Evolutionary conservation across 2,888 invertebrate genomes (phyloP).

Genomic region (Eulithis prunata): DNA sequence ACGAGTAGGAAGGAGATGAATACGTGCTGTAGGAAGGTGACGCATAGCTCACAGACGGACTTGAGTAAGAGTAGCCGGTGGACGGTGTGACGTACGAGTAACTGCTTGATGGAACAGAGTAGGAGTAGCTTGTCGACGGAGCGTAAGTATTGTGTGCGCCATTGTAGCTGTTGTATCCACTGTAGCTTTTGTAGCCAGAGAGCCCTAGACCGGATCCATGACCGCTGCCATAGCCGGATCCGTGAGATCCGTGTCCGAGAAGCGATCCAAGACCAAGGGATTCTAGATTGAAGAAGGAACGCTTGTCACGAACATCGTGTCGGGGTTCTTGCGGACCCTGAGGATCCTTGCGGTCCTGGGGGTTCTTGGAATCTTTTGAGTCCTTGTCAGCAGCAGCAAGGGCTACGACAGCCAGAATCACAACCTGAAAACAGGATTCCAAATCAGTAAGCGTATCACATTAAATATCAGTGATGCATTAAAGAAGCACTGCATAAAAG

Average conservation of each 20-base stretch:
- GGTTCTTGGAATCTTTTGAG: conserved; percentile 25
- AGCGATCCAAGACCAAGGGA: conserved; percentile 11
- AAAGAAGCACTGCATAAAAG: too few relatives aligned
- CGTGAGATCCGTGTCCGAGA: conserved; percentile 10
- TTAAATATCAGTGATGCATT: too few relatives aligned
- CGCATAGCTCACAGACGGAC: conserved; percentile 17
- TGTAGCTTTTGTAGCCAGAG: conserved; percentile 30
- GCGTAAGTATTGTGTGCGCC: conserved; percentile 23
- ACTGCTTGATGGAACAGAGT: conserved; percentile 15
- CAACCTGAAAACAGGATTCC: conserved; percentile 41
- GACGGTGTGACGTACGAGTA: conserved; percentile 32
- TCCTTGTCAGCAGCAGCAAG: conserved; percentile 38
- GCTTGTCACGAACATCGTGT: conserved; percentile 54
- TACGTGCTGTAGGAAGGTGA: conserved; percentile 27
- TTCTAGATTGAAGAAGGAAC: conserved; percentile 49
- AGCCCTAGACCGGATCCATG: conserved; percentile 23
- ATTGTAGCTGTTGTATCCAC: conserved; percentile 24
- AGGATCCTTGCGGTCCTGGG: conserved; percentile 31
- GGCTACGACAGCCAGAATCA: conserved; percentile 47
- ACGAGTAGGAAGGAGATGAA: conserved; percentile 32
- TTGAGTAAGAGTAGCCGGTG: conserved; percentile 30
- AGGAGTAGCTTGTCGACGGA: conserved; percentile 27
- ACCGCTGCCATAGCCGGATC: conserved; percentile 21
- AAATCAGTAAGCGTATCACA: too few relatives aligned
- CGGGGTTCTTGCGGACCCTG: conserved; percentile 34